Percentiles rank a stretch among this genome's conserved stretches.
These are phyloP conservation scores for Propithecus deckenii DNA, from an alignment of 2,797 vertebrate genomes.

Conservation along the genomic window DNA sequence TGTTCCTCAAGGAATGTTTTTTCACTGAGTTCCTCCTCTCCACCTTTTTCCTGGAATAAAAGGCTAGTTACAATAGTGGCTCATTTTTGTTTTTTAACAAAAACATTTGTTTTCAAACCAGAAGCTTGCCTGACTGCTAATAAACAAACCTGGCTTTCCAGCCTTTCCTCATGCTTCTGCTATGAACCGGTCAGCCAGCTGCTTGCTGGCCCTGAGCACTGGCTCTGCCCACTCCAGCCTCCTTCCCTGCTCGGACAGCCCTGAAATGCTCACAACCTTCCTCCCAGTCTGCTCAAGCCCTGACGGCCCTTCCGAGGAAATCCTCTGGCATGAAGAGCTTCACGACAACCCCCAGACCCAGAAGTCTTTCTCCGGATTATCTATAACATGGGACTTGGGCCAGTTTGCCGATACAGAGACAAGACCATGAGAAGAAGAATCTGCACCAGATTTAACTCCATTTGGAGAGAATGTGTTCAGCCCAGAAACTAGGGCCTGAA, in stretches of 20 bases:
- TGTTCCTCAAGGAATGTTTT: not conserved
- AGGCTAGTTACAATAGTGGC: not conserved
- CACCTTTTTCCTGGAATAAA: not conserved
- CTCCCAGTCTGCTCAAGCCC: not conserved
- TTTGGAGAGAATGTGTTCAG: conserved; percentile 38
- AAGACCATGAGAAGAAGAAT: not conserved
- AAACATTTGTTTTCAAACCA: not conserved
- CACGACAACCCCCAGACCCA: not conserved
- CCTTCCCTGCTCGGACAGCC: not conserved
- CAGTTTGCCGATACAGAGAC: not conserved
- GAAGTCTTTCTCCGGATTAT: not conserved
- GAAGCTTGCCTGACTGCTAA: not conserved
- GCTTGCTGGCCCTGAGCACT: not conserved
- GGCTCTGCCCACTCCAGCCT: not conserved
- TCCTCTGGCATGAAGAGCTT: not conserved
- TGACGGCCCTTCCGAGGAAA: not conserved
- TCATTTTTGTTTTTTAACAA: not conserved
- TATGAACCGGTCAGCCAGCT: not conserved
- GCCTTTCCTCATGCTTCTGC: not conserved
- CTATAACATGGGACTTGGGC: not conserved
- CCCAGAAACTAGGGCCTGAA: conserved; percentile 59
- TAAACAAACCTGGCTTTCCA: not conserved
- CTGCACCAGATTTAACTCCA: not conserved
- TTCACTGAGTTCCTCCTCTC: not conserved
- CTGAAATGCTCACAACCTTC: not conserved